These are phyloP conservation scores for Ceratoteleas bidentatus DNA, from an alignment of 1,140 invertebrate genomes.

Conservation along the genomic window DNA sequence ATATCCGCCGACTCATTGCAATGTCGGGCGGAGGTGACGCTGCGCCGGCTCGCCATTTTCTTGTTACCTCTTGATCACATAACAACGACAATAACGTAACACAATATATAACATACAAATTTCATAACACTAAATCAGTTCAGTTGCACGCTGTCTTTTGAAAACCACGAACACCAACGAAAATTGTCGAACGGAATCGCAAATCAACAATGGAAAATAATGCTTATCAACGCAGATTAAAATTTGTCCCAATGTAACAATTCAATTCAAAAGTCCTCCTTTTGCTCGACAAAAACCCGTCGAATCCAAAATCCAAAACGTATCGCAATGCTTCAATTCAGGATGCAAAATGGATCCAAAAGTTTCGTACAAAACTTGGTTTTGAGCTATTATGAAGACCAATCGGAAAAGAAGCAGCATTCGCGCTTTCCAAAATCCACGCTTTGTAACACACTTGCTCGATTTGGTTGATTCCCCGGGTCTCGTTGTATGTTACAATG, in stretches of 20 bases:
- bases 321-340: too few species aligned
- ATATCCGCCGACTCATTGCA: not conserved
- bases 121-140: constrained; percentile 57
- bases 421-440: constrained; percentile 55
- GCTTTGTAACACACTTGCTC: constrained; percentile 32
- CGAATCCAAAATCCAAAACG: too few species aligned
- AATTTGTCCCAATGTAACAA: constrained; percentile 40
- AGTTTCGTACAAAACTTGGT: too few species aligned
- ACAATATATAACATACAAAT: constrained; percentile 71
- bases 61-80: constrained; percentile 45
- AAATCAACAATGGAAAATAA: constrained; percentile 44
- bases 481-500: too few species aligned
- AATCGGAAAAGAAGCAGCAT: not conserved
- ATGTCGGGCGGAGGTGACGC: not conserved
- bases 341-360: too few species aligned
- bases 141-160: constrained; percentile 49
- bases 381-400: too few species aligned
- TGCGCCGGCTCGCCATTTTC: not conserved
- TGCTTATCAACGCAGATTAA: constrained; percentile 31
- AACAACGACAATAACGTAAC: constrained; percentile 73
- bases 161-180: constrained; percentile 53
- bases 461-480: too few species aligned
- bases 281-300: constrained; percentile 14
- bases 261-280: constrained; percentile 20
- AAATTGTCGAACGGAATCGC: constrained; percentile 43